These are phyloP conservation scores for Heliconius ismenius DNA, from an alignment of 2,888 invertebrate species.

Conservation along the genomic window DNA sequence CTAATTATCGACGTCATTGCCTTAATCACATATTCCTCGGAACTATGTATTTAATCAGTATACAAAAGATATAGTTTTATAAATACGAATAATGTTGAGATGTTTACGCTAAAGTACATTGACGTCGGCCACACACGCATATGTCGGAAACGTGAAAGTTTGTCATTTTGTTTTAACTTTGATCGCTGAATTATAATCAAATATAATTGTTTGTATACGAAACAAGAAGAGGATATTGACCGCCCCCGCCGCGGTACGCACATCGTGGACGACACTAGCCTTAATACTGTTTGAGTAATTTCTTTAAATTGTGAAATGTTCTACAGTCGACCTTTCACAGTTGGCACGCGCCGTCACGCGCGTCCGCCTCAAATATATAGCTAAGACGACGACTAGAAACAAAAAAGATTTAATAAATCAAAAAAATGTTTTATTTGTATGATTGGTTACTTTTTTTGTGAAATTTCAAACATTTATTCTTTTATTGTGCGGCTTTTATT, in stretches of 20 bases:
- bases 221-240: conserved; percentile 1
- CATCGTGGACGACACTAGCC: no score
- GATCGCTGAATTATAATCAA: background rate
- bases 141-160: background rate
- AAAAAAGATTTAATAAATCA: no score
- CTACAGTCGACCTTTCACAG: background rate
- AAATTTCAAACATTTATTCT: no score
- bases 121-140: background rate
- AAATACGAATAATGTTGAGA: background rate
- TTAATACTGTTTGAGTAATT: conserved; percentile 9
- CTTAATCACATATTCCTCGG: background rate
- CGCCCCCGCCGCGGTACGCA: background rate
- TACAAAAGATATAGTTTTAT: background rate
- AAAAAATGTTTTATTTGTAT: no score
- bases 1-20: conserved; percentile 1
- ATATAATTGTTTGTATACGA: conserved; percentile 7
- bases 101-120: background rate
- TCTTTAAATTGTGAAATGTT: conserved; percentile 3
- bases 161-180: background rate
- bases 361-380: no score
- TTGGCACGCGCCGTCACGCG: background rate
- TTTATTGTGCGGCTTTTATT: no score
- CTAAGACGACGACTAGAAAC: no score
- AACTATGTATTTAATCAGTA: background rate
- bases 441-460: no score